A percentile compares a stretch with the other conserved stretches of the same genome.
phyloP scores from a whole-genome alignment of 2,797 vertebrate species.

The Atherinosoma microstoma region DNA sequence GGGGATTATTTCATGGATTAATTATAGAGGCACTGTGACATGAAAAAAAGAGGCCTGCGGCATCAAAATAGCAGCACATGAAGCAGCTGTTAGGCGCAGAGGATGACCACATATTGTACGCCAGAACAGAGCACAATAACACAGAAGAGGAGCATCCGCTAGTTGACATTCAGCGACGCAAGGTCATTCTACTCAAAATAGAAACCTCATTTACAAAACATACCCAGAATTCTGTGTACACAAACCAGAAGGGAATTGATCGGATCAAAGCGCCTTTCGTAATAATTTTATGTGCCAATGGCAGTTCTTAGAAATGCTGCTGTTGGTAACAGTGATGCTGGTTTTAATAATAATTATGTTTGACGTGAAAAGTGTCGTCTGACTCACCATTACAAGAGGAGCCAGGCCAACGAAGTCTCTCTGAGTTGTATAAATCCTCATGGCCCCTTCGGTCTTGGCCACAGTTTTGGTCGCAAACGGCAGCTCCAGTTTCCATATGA shows the following conservation, averaged over 20 bases:
- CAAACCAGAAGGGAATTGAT: constrained; percentile 66
- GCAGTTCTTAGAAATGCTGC: constrained; percentile 39
- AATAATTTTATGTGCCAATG: constrained; percentile 56
- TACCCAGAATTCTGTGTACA: constrained; percentile 50
- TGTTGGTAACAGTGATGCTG: constrained; percentile 24
- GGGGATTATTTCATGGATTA: constrained; percentile 63
- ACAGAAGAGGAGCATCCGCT: constrained; percentile 64
- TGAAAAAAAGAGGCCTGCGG: constrained; percentile 50
- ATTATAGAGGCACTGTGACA: constrained; percentile 61
- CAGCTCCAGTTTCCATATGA: constrained; percentile 93
- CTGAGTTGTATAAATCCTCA: constrained; percentile 91
- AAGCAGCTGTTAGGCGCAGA: constrained; percentile 63
- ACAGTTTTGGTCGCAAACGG: constrained; percentile 76
- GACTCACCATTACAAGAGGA: constrained; percentile 93
- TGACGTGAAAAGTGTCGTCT: constrained; percentile 33
- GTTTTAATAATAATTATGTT: constrained; percentile 36
- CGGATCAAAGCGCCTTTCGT: constrained; percentile 65
- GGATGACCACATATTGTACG: constrained; percentile 67
- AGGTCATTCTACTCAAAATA: constrained; percentile 77
- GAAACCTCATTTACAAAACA: constrained; percentile 68
- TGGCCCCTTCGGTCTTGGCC: constrained; percentile 86
- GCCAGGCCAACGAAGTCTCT: constrained; percentile 90
- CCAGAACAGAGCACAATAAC: constrained; percentile 62
- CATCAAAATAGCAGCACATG: constrained; percentile 64
- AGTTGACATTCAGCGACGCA: constrained; percentile 69